Evolutionary conservation across 2,113 vertebrate species (phyloP).

Genomic region (Polypterus senegalus): DNA sequence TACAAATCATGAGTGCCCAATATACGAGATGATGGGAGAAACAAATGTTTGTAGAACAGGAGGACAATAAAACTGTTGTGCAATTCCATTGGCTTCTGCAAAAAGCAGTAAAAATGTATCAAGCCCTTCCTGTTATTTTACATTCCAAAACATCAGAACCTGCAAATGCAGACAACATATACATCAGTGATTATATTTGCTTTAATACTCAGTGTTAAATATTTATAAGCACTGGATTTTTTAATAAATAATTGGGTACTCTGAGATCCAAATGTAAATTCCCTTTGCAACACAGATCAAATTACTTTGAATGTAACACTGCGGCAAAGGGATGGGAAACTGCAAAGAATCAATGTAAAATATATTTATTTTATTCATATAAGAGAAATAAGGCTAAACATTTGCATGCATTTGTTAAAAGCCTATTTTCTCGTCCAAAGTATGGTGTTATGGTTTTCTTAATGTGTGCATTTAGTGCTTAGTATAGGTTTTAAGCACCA

Average conservation of each 20-base stretch:
- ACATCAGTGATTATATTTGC: neutral
- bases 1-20: no score
- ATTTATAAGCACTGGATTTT: conserved; percentile 3
- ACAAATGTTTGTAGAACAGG: no score
- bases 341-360: conserved; percentile 16
- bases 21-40: no score
- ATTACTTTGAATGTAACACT: conserved; percentile 8
- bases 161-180: neutral
- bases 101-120: neutral
- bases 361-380: conserved; percentile 34
- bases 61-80: no score
- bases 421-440: conserved; percentile 29
- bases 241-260: conserved; percentile 8
- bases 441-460: conserved; percentile 27
- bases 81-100: no score
- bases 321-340: conserved; percentile 3
- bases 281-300: conserved; percentile 3
- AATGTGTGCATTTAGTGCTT: conserved; percentile 20
- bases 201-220: conserved; percentile 1
- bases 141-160: neutral
- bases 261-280: conserved; percentile 8
- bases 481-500: conserved; percentile 19
- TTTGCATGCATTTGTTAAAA: conserved; percentile 39
- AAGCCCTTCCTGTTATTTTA: neutral
- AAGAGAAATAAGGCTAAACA: conserved; percentile 40